Base-by-base conservation (phyloP, 2,888 invertebrate genomes). In the Caenorhabditis drosophilae region DNA sequence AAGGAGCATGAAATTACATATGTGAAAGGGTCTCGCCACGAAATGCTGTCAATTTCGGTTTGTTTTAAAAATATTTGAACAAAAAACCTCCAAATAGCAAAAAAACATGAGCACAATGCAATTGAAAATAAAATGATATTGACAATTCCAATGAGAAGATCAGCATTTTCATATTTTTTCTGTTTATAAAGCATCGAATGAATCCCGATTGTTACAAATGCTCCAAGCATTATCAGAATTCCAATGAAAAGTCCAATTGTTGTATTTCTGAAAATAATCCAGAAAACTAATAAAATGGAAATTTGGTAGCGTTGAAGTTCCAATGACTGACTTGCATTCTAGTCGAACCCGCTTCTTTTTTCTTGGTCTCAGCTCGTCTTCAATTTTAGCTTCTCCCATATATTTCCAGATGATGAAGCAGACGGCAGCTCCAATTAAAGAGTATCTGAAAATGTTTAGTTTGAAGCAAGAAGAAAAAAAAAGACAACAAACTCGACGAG, bases 381-480 rank as follows among this genome's bases (percentile, higher is more conserved):
- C 20, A 27, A 50, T 57, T 15, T 49, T 54, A 15, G 26, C 49
- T 12, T 51, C 56, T 55, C 78, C 79, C 51, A 78, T 79, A 31
- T 77, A 70, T 45, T 70, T 64, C 79, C 79, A 81, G 23, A 81
- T 53, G n/a, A 79, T 77, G 60, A 82, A 78, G 75, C 78, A 78
- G 3, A 81, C 77, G 0, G 79, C 81, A 1, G 80, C 81, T 1
- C 76, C 79, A 38, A 81, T 77, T 15, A 81, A 60, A 0, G 80
- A 78, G 52, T n/a, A n/a, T n/a, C n/a, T n/a, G n/a, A n/a, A n/a
- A n/a, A n/a, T n/a, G n/a, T n/a, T n/a, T n/a, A n/a, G n/a, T n/a
- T n/a, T n/a, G n/a, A n/a, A n/a, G n/a, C n/a, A n/a, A n/a, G n/a
- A n/a, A n/a, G n/a, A n/a, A n/a, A n/a, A n/a, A n/a, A n/a, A n/a